Conservation (phyloP, 2,888 invertebrate genomes). For the Eumerus sabulonum region DNA sequence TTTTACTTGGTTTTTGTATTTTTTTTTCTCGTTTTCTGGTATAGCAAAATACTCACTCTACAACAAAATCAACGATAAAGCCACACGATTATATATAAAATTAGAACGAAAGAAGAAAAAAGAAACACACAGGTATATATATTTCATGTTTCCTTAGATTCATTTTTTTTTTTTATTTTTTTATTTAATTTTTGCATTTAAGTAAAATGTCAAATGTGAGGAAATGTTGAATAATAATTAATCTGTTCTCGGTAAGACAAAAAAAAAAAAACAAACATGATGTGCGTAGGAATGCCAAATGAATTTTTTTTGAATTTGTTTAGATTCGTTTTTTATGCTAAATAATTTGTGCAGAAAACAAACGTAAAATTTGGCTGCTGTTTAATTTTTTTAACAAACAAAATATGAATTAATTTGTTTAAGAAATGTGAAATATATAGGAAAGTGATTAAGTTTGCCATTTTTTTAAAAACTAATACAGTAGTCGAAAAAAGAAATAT, state of each 20-base stretch:
- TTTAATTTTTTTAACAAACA: slow-evolving; percentile 3
- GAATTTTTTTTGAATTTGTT: slow-evolving; percentile 15
- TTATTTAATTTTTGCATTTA: slow-evolving; percentile 12
- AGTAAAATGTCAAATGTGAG: slow-evolving; percentile 16
- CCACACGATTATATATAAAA: slow-evolving; percentile 72
- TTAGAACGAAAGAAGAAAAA: slow-evolving; percentile 67
- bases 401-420: slow-evolving; percentile 31
- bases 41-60: slow-evolving; percentile 71
- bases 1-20: too few relatives aligned
- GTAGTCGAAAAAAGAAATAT: slow-evolving; percentile 31
- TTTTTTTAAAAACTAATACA: slow-evolving; percentile 34
- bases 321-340: not conserved
- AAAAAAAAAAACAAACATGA: slow-evolving; percentile 1
- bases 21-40: slow-evolving; percentile 5
- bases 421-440: slow-evolving; percentile 20
- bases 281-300: slow-evolving; percentile 51
- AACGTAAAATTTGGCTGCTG: slow-evolving; percentile 29
- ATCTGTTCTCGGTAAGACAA: slow-evolving; percentile 9
- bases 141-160: slow-evolving; percentile 65
- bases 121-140: slow-evolving; percentile 67
- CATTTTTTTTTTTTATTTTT: slow-evolving; percentile 40
- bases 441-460: slow-evolving; percentile 30
- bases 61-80: slow-evolving; percentile 75
- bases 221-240: slow-evolving; percentile 34
- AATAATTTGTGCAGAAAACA: slow-evolving; percentile 39